Percentiles rank a stretch among this genome's conserved stretches.
Evolutionary conservation across 2,797 vertebrate genomes (phyloP).

Genomic region (Eptatretus atami): DNA sequence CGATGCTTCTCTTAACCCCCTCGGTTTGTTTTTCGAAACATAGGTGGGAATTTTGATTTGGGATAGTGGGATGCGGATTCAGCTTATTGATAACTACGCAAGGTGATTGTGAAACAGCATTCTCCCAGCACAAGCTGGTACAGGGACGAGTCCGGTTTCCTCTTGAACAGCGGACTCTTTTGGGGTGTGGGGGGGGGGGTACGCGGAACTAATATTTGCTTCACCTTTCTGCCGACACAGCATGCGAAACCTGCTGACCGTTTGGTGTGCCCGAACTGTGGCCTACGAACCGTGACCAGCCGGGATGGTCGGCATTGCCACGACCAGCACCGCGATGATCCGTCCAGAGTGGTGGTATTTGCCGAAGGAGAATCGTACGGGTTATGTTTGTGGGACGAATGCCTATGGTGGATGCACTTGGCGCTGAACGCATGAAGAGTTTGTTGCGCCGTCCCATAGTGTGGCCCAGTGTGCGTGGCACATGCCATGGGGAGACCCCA

Average conservation of each 20-base stretch:
- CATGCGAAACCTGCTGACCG: constrained; percentile 64
- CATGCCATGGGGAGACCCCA: constrained; percentile 97
- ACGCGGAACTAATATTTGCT: not conserved
- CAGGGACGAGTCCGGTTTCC: not conserved
- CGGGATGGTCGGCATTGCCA: constrained; percentile 88
- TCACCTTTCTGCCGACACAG: constrained; percentile 14
- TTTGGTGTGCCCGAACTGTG: constrained; percentile 82
- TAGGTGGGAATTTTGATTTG: no score
- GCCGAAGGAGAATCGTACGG: no score
- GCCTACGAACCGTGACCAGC: constrained; percentile 72
- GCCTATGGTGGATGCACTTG: no score
- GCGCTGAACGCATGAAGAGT: not conserved
- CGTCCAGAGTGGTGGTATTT: constrained; percentile 42
- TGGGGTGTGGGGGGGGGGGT: no score
- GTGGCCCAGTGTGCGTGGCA: constrained; percentile 86
- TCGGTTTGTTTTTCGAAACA: no score
- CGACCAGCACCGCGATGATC: constrained; percentile 35
- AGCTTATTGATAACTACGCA: no score
- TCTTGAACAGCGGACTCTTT: not conserved
- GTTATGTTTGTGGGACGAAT: not conserved
- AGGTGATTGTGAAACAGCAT: no score
- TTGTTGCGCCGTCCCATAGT: constrained; percentile 17
- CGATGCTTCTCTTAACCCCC: not conserved
- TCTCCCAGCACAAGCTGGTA: not conserved
- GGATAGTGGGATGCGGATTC: no score